These are phyloP conservation scores for Eupelmus urozonus DNA, from an alignment of 2,888 invertebrate species.

Conservation along the genomic window DNA sequence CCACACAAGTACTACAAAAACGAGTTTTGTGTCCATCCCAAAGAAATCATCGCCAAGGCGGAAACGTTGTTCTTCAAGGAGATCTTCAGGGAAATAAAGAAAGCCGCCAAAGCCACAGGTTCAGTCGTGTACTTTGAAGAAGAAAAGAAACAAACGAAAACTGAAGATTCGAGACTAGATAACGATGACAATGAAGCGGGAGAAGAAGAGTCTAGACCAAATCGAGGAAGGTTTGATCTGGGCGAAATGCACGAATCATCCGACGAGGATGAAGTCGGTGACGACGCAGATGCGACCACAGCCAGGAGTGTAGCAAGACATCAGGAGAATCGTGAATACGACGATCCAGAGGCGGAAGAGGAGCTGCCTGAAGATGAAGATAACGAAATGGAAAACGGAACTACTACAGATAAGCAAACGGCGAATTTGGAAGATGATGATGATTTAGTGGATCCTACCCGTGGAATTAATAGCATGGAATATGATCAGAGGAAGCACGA, in stretches of 20 bases:
- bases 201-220: conserved; percentile 36
- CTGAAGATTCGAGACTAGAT: conserved; percentile 71
- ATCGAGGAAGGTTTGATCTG: conserved; percentile 59
- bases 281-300: conserved; percentile 78
- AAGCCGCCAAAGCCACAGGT: conserved; percentile 80
- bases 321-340: conserved; percentile 79
- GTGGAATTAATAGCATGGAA: not conserved
- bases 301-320: conserved; percentile 73
- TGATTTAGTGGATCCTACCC: conserved; percentile 73
- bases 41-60: conserved; percentile 85
- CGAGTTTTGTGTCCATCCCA: conserved; percentile 85
- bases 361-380: conserved; percentile 70
- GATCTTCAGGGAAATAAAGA: conserved; percentile 82
- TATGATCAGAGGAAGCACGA: conserved; percentile 65
- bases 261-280: conserved; percentile 83
- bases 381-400: conserved; percentile 67
- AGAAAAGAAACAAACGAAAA: conserved; percentile 72
- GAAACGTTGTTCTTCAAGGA: conserved; percentile 85
- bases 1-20: conserved; percentile 86
- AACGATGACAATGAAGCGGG: conserved; percentile 76
- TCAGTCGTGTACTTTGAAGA: conserved; percentile 77
- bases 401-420: conserved; percentile 75
- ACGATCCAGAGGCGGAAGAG: conserved; percentile 78
- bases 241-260: conserved; percentile 80
- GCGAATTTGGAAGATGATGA: conserved; percentile 75